Evolutionary conservation across 2,113 vertebrate genomes (phyloP), one percentile per base, ranked within the genome.

Genomic region (Alligator mississippiensis): DNA sequence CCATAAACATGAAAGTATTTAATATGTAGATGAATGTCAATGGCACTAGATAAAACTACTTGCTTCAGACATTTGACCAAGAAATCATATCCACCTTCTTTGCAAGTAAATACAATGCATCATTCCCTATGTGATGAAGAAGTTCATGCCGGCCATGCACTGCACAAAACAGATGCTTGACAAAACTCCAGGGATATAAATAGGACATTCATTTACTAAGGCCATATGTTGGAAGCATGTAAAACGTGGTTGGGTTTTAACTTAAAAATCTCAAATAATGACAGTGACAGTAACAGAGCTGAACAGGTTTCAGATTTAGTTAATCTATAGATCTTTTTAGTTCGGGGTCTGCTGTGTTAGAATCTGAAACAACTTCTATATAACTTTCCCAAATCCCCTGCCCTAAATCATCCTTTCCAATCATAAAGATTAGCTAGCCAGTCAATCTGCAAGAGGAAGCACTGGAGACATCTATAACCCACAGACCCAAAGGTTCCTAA

Each of bases 41-140:
- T 82, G 60, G 13, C 38, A 54, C 68, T 92, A 28, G 5, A 58
- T 5, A 27, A n/a, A 95, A 81, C 84, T 82, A 82, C 76, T 55
- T 19, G 1, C 85, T 92, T 21, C 93, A 87, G 85, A 80, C 28
- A 24, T 14, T 12, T 68, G 81, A 88, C 90, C 85, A 72, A 84
- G 90, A 90, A 94, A 92, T 79, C 82, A 82, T 82, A 91, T 55
- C 94, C 94, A 85, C 82, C 87, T 94, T 92, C 75, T 76, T 72
- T 75, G 77, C 80, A 86, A 89, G 86, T 9, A 57, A 85, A 60
- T 4, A 55, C 82, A 88, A 75, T 10, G 70, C 80, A 5, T 55
- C 55, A 60, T 18, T 0, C 47, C 55, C 60, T 2, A 18, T 62
- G 80, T 3, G 54, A 91, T 38, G 80, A 83, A 64, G 77, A 38